phyloP scores from a whole-genome alignment of 2,113 vertebrate species.

The Nothocercus julius region DNA sequence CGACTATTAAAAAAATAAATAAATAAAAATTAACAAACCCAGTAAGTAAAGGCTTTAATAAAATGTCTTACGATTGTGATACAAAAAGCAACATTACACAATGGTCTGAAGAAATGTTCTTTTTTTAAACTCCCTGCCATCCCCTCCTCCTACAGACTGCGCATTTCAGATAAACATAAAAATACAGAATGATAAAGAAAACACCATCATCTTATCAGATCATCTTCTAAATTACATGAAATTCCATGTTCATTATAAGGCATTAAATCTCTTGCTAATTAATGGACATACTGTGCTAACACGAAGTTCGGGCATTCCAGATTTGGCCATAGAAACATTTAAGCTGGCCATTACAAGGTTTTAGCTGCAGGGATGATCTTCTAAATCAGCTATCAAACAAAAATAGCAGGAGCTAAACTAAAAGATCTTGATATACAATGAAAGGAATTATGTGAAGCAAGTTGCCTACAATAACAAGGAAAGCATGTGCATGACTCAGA shows the following conservation, averaged over 20 bases:
- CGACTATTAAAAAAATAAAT: constrained; percentile 80
- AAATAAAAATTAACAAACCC: background rate
- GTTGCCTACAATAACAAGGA: background rate
- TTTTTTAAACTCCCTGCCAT: background rate
- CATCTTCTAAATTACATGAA: background rate
- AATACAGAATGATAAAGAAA: background rate
- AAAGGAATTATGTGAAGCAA: background rate
- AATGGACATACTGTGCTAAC: background rate
- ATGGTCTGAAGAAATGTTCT: background rate
- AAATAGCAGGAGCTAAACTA: background rate
- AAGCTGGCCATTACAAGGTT: background rate
- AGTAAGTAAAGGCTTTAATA: background rate
- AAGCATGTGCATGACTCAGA: background rate
- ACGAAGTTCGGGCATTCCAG: background rate
- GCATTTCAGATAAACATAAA: background rate
- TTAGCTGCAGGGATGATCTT: background rate
- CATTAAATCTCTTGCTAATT: background rate
- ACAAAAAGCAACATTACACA: background rate
- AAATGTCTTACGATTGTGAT: background rate
- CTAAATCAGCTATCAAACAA: background rate
- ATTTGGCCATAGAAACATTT: background rate
- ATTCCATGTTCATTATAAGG: background rate
- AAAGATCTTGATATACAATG: background rate
- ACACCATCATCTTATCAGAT: background rate
- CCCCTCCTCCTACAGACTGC: background rate